phyloP scores from a whole-genome alignment of 2,888 invertebrate species.

The Diogma glabrata region DNA sequence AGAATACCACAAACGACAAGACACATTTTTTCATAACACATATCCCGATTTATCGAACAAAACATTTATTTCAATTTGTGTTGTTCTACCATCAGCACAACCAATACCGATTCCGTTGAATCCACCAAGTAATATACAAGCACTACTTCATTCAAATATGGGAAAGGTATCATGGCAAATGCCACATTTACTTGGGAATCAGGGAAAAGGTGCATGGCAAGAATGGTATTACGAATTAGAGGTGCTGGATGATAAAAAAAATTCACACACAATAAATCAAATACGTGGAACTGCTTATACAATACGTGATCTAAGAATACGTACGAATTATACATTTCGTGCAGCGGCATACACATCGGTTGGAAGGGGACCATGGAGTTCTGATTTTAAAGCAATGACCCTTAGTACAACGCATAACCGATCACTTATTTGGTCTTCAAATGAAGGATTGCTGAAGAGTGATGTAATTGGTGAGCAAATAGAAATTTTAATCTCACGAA shows the following conservation, averaged over 20 bases:
- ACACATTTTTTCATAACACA: slow-evolving; percentile 67
- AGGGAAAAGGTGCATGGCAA: slow-evolving; percentile 53
- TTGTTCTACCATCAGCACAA: slow-evolving; percentile 58
- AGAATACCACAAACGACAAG: slow-evolving; percentile 56
- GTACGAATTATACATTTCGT: slow-evolving; percentile 64
- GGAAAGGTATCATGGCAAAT: slow-evolving; percentile 74
- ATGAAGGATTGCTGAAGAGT: slow-evolving; percentile 65
- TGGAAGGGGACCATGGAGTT: slow-evolving; percentile 70
- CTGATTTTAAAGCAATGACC: slow-evolving; percentile 61
- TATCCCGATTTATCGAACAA: slow-evolving; percentile 44
- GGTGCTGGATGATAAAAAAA: slow-evolving; percentile 31
- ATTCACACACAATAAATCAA: slow-evolving; percentile 28
- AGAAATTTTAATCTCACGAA: slow-evolving; percentile 51
- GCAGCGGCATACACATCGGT: slow-evolving; percentile 66
- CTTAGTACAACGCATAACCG: slow-evolving; percentile 37
- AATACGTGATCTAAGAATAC: slow-evolving; percentile 57
- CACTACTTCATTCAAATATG: slow-evolving; percentile 60
- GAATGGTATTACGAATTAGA: slow-evolving; percentile 34
- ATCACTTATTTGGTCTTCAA: slow-evolving; percentile 58
- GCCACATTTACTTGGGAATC: slow-evolving; percentile 63
- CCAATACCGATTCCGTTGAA: slow-evolving; percentile 69
- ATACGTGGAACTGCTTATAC: slow-evolving; percentile 50
- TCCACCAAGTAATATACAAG: slow-evolving; percentile 68
- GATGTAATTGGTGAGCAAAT: slow-evolving; percentile 69
- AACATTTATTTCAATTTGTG: slow-evolving; percentile 40